Evolutionary conservation across 1,140 invertebrate species (phyloP).

Genomic region (Bombus sibiricus): DNA sequence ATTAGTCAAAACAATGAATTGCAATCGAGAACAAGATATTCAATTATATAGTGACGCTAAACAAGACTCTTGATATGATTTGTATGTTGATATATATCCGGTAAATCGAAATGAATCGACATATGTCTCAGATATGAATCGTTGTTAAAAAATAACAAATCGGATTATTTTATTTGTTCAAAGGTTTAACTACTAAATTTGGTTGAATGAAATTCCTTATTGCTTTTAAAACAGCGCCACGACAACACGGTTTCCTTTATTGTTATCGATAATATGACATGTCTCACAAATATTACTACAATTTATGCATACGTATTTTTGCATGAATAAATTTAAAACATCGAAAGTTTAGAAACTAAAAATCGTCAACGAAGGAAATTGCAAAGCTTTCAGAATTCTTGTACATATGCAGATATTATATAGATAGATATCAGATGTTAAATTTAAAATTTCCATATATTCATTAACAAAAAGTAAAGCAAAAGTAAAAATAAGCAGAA

Average conservation of each 20-base stretch:
- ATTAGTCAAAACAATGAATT: neutral
- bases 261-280: neutral
- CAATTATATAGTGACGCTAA: conserved; percentile 25
- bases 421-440: neutral
- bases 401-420: too few relatives aligned
- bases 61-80: conserved; percentile 6
- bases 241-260: neutral
- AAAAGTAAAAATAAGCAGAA: too few relatives aligned
- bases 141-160: neutral
- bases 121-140: neutral
- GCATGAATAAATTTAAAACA: neutral
- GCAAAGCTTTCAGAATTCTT: too few relatives aligned
- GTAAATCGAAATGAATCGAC: neutral
- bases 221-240: too few relatives aligned
- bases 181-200: too few relatives aligned
- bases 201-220: too few relatives aligned
- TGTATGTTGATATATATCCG: neutral
- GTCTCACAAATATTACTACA: too few relatives aligned
- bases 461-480: too few relatives aligned
- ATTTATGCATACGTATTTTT: too few relatives aligned
- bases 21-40: neutral
- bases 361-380: neutral
- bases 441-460: neutral
- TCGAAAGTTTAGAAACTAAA: neutral
- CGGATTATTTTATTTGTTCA: too few relatives aligned